A percentile compares a stretch with the other conserved stretches of the same genome.
Evolutionary conservation across 1,140 invertebrate species (phyloP).

Genomic region (Eurytemora carolleeae): DNA sequence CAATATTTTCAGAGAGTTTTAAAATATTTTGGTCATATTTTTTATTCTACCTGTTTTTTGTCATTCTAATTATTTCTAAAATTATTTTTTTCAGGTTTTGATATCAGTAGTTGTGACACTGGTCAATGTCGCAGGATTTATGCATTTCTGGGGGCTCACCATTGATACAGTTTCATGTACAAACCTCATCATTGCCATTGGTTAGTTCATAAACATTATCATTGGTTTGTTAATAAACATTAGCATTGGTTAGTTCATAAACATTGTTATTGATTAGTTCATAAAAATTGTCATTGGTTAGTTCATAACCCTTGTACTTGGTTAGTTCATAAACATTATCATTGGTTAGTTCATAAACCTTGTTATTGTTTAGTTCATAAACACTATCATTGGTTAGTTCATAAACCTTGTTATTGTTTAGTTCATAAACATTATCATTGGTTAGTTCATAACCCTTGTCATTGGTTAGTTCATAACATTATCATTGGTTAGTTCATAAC

Average conservation of each 20-base stretch:
- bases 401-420: no score
- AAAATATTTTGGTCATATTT: no score
- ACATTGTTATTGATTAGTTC: background rate
- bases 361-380: conserved; percentile 29
- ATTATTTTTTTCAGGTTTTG: conserved; percentile 40
- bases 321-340: background rate
- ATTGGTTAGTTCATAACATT: background rate
- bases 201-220: background rate
- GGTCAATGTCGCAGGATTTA: conserved; percentile 52
- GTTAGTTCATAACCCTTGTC: background rate
- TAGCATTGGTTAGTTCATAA: background rate
- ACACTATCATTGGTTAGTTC: conserved; percentile 39
- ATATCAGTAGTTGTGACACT: conserved; percentile 51
- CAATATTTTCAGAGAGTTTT: no score
- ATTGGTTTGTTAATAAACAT: conserved; percentile 23
- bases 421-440: no score
- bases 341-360: background rate
- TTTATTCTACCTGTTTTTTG: no score
- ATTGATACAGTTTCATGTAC: conserved; percentile 69
- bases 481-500: background rate
- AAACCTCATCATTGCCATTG: conserved; percentile 50
- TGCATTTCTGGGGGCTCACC: conserved; percentile 59
- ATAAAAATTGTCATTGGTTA: background rate
- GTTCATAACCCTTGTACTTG: background rate
- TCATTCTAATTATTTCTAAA: no score